A percentile compares a stretch with the other conserved stretches of the same genome.
Evolutionary conservation across 2,797 vertebrate species (phyloP).

Genomic region (Anisognathus igniventris): DNA sequence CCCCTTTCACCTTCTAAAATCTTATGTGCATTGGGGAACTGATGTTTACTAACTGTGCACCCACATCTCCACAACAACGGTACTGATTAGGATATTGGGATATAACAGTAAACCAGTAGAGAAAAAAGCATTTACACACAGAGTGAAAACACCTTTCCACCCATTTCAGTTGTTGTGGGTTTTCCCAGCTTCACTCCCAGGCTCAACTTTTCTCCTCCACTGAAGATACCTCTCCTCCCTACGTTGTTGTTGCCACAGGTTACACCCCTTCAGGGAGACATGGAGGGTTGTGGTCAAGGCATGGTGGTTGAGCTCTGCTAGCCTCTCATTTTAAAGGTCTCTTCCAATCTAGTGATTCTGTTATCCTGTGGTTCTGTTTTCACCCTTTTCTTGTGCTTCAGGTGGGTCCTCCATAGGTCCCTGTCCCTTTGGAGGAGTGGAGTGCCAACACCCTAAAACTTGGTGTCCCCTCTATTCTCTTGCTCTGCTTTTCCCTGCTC

Average conservation of each 20-base stretch:
- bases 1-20: neutral
- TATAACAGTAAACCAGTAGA: neutral
- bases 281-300: neutral
- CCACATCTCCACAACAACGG: neutral
- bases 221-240: neutral
- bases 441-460: neutral
- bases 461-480: neutral
- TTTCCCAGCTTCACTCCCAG: neutral
- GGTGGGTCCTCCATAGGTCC: neutral
- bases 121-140: neutral
- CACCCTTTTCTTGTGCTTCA: neutral
- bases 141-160: neutral
- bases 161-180: neutral
- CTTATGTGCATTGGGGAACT: neutral
- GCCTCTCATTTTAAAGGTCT: neutral
- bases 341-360: neutral
- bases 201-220: neutral
- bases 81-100: neutral
- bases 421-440: neutral
- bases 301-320: neutral
- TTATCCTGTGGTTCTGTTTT: neutral
- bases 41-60: neutral
- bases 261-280: neutral
- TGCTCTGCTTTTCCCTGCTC: neutral
- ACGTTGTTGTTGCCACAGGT: fast-evolving